Evolutionary conservation across 2,797 vertebrate species (phyloP), one percentile per base, ranked within the genome.

Genomic region (Phoxinus dragarum): DNA sequence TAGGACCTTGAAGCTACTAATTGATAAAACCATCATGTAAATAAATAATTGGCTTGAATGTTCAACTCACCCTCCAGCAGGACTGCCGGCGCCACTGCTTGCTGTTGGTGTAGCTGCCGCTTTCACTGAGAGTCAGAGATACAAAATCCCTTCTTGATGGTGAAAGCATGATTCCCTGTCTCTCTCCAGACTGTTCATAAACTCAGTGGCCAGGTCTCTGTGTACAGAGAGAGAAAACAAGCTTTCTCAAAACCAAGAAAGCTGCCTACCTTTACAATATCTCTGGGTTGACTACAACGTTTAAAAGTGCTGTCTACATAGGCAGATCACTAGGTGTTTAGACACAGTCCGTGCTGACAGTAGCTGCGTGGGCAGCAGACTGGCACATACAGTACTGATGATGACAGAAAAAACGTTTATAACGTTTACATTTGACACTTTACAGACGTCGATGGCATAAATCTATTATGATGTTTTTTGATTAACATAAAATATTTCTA

Each of bases 31-130:
- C 38, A 66, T 31, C 44, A 31, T 19, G 23, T 27, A 17, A 42
- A 61, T 66, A n/a, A 64, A 52, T 4, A 5, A 47, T n/a, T 27
- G 47, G 9, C 2, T 86, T 21, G 16, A 76, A 40, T 40, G 38
- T 27, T 34, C 71, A 56, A 71, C 96, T 95, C 90, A 97, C 97
- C 96, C 97, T 93, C 97, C 96, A 97, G 88, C 95, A 98, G 38
- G 97, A 97, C 91, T 96, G 96, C 83, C 96, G 94, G 90, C 97
- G 94, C 97, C 94, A 94, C 91, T 94, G 94, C 90, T 97, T 97
- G 92, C 94, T 94, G 92, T 97, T 96, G 52, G 94, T 96, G 91
- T 96, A 96, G 84, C 89, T 88, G 61, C 89, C 77, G 64, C 88
- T 81, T 54, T 93, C 92, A 79, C 92, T 87, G 66, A 98, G 93